Evolutionary conservation across 2,797 vertebrate genomes (phyloP).

Genomic region (Pseudocheirus occidentalis): DNA sequence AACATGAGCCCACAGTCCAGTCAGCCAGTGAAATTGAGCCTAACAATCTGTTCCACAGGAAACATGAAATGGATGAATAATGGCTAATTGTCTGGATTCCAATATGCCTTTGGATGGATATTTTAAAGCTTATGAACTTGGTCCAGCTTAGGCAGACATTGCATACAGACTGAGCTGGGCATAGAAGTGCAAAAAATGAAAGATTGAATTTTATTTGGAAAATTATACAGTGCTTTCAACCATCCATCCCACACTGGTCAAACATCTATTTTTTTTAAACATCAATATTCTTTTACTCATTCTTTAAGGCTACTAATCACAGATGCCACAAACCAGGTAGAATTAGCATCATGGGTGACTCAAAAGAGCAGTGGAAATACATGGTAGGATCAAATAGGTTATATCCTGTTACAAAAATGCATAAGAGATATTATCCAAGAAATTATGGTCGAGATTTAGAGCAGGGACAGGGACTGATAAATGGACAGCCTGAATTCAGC

Average conservation of each 20-base stretch:
- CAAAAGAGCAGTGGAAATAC: background rate
- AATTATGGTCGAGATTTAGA: background rate
- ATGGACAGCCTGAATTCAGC: background rate
- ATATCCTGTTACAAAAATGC: background rate
- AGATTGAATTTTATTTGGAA: background rate
- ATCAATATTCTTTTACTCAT: background rate
- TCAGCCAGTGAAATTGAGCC: background rate
- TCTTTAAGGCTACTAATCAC: background rate
- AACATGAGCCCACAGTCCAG: background rate
- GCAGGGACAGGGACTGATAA: background rate
- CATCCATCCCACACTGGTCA: background rate
- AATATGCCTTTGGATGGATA: background rate
- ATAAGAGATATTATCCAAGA: background rate
- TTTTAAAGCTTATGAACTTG: background rate
- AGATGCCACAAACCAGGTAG: background rate
- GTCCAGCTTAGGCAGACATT: background rate
- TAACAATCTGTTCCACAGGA: slow-evolving; percentile 27
- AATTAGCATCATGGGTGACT: background rate
- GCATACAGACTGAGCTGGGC: background rate
- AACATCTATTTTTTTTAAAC: background rate
- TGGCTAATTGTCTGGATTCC: background rate
- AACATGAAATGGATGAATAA: background rate
- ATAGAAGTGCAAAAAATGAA: background rate
- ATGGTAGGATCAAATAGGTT: background rate
- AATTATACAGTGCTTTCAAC: background rate